Base-by-base conservation (phyloP, 2,888 invertebrate genomes). In the Melangyna quadrimaculata region DNA sequence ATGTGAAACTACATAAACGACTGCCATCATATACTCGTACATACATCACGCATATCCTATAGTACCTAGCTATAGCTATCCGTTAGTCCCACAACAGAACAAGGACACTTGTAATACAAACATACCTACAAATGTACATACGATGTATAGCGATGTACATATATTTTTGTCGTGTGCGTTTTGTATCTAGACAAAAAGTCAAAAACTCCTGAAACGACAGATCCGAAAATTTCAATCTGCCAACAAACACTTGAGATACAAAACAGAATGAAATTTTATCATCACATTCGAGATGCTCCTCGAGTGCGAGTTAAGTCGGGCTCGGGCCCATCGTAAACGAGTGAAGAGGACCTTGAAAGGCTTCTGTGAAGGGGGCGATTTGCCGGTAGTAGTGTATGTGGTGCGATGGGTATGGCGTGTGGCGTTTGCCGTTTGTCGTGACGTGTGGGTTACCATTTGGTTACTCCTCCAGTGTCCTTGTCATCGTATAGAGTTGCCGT, bases 221-320 rank as follows among this genome's bases (percentile, higher is more conserved):
- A 78, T 70, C 69, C 73, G 81, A 86, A 86, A 81, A 70, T 81
- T 86, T 86, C 86, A 86, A 86, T 86, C 86, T 86, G 86, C 86
- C 81, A 81, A 78, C 86, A 57, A 78, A 78, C 72, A 86, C 86
- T 73, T 80, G 19, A 72, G 43, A 81, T 65, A 86, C 81, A 81
- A 81, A 81, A 59, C 81, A 81, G 80, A 84, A 81, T 81, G 77
- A 78, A 81, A 81, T 86, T 81, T 81, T 78, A 78, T 81, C 81
- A 86, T 80, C 84, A 84, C 69, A 73, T 81, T 77, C 86, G 72
- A 65, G 65, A 45, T 45, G 65, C 14, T 45, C 12, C 45, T 45
- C 29, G 45, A 45, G 65, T 45, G 45, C 65, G 45, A 65, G 43
- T 65, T 65, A 45, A 32, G 45, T 65, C 45, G 43, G 45, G n/a